Percentiles rank a stretch among this genome's conserved stretches.
Evolutionary conservation across 1,140 invertebrate genomes (phyloP).

Genomic region (Thrips palmi): DNA sequence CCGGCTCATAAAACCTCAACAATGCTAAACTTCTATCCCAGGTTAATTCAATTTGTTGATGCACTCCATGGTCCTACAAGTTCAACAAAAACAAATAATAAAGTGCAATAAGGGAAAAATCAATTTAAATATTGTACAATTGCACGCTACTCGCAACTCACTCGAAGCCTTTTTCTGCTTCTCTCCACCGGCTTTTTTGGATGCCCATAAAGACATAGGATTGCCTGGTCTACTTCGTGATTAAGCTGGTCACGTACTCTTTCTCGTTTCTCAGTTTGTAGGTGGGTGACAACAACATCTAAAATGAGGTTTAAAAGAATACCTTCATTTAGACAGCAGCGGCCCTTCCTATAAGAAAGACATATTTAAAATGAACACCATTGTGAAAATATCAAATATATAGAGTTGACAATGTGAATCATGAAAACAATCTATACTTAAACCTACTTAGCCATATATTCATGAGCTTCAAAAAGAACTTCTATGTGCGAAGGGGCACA

Average conservation of each 20-base stretch:
- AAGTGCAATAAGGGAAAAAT: conserved; percentile 5
- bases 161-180: neutral
- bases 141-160: neutral
- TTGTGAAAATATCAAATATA: neutral
- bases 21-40: conserved; percentile 60
- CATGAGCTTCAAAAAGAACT: conserved; percentile 66
- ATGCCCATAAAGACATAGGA: conserved; percentile 77
- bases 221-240: conserved; percentile 67
- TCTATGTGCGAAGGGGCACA: conserved; percentile 49
- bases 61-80: conserved; percentile 15
- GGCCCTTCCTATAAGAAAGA: conserved; percentile 26
- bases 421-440: conserved; percentile 4
- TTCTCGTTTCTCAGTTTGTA: conserved; percentile 26
- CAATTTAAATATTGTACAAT: neutral
- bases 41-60: conserved; percentile 50
- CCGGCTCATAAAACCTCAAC: conserved; percentile 69
- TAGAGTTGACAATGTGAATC: neutral
- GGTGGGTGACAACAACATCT: conserved; percentile 41
- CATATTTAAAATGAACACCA: conserved; percentile 1
- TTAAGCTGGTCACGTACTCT: conserved; percentile 31
- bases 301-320: conserved; percentile 59
- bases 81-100: conserved; percentile 2
- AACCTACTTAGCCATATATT: conserved; percentile 51
- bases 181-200: conserved; percentile 39
- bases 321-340: conserved; percentile 59